Evolutionary conservation across 2,113 vertebrate species (phyloP).

Genomic region (Nycticryphes semicollaris): DNA sequence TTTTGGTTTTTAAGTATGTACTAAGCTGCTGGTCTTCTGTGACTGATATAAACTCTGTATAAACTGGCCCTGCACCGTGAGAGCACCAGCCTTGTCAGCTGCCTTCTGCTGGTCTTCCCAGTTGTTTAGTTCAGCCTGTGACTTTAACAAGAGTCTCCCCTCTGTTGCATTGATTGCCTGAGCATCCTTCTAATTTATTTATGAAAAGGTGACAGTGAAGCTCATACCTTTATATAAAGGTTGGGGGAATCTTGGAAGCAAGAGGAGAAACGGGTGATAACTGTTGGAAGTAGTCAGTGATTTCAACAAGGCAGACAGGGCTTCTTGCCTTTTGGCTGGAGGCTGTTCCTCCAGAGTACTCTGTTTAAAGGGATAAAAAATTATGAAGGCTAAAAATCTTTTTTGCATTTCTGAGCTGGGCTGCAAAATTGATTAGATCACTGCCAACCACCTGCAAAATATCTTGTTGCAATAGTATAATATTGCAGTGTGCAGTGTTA

Average conservation of each 20-base stretch:
- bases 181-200: not conserved
- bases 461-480: not conserved
- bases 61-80: not conserved
- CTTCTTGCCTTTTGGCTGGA: not conserved
- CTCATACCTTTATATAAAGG: not conserved
- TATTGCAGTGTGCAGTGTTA: not conserved
- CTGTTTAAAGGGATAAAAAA: not conserved
- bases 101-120: not conserved
- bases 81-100: not conserved
- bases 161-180: not conserved
- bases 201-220: not conserved
- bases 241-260: not conserved
- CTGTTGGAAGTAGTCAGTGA: not conserved
- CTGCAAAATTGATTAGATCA: not conserved
- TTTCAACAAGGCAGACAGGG: not conserved
- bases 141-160: not conserved
- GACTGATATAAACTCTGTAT: not conserved
- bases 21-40: not conserved
- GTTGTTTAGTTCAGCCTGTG: not conserved
- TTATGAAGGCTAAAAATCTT: not conserved
- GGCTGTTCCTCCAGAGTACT: not conserved
- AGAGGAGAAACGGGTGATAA: not conserved
- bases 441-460: not conserved
- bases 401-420: not conserved
- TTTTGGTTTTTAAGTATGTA: not conserved